These are phyloP conservation scores for Acanthosepion pharaonis DNA, from an alignment of 2,888 invertebrate genomes.

Conservation along the genomic window DNA sequence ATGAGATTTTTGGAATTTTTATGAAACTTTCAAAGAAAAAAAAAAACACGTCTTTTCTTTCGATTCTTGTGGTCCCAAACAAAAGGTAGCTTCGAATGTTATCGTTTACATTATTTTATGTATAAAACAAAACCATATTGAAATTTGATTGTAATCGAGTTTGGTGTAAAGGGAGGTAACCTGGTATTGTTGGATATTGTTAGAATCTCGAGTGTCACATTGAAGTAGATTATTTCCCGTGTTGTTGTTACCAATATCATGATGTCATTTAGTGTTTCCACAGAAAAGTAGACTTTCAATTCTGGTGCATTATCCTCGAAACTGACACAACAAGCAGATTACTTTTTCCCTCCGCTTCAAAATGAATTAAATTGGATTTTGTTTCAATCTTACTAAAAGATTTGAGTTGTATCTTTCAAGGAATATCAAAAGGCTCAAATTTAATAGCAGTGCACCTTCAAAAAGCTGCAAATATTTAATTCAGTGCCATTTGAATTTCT, in stretches of 20 bases:
- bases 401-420: not conserved
- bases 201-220: conserved; percentile 12
- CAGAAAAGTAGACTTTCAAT: not conserved
- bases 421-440: not conserved
- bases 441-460: not conserved
- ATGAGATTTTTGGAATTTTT: no score
- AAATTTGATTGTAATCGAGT: not conserved
- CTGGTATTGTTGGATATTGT: not conserved
- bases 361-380: not conserved
- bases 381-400: not conserved
- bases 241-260: not conserved
- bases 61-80: not conserved
- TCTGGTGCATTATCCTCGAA: not conserved
- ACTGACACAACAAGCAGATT: conserved; percentile 20
- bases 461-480: not conserved
- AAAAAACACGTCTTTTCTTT: no score
- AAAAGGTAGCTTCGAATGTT: not conserved
- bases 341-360: not conserved
- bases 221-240: not conserved
- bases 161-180: not conserved
- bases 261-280: not conserved
- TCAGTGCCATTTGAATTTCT: not conserved
- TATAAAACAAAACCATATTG: not conserved
- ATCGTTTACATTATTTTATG: not conserved
- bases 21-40: no score